Evolutionary conservation across 2,113 vertebrate genomes (phyloP), one percentile per base, ranked within the genome.

Genomic region (Apaloderma vittatum): DNA sequence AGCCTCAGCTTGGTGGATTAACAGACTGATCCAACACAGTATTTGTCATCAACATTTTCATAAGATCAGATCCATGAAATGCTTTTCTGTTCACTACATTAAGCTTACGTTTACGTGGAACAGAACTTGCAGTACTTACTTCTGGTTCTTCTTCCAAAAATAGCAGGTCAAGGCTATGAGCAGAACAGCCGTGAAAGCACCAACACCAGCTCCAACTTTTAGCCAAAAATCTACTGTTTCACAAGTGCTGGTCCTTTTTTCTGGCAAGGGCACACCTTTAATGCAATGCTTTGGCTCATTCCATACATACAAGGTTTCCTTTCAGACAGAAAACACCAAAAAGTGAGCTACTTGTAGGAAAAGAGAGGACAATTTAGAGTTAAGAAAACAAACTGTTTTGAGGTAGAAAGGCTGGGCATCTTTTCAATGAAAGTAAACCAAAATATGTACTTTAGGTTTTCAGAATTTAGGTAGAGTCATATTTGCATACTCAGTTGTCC

Each of bases 81-180:
- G 23, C 18, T 21, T 72, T 78, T 52, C 65, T 40, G 52, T 29
- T 66, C 59, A 71, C 8, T 29, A 30, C 13, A 72, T 20, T 45
- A 80, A 88, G 19, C 34, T 75, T 65, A 66, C 17, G 86, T 85
- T 80, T 32, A 61, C 17, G 83, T 3, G 34, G 32, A 77, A 75
- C 13, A 63, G 8, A 62, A 58, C 36, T 24, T 66, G 22, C 8
- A 68, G 22, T 86, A 98, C 98, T 94, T 97, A 99, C 99, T 99
- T 99, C 95, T 99, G 99, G 95, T 99, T 99, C 93, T 99, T 99
- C 93, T 99, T 99, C 99, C 99, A 99, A 98, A 99, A 99, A 97
- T 99, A 99, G 96, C 99, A 99, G 81, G 99, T 99, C 94, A 99
- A 98, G 66, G 98, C 99, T 94, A 99, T 91, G 34, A 99, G 99